Evolutionary conservation across 64 coral and sea anemone species (phyloP).

Genomic region (Porites lutea): DNA sequence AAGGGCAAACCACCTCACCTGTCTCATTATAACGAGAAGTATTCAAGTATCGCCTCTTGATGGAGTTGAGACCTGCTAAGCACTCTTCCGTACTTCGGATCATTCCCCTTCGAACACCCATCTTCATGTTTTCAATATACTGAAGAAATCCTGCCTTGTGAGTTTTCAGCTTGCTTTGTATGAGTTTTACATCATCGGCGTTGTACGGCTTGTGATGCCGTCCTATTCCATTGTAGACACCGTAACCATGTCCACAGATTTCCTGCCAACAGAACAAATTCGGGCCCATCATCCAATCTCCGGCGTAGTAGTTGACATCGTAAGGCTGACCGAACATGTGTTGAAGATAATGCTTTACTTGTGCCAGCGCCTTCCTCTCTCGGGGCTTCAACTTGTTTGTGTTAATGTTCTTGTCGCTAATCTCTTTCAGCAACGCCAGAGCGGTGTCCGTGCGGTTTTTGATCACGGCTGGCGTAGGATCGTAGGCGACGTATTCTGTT

Average conservation of each 20-base stretch:
- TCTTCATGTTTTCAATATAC: constrained; percentile 79
- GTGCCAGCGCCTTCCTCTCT: constrained; percentile 66
- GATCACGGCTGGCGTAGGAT: constrained; percentile 57
- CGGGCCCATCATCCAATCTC: constrained; percentile 85
- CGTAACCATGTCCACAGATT: constrained; percentile 40
- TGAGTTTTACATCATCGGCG: constrained; percentile 34
- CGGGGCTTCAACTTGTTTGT: constrained; percentile 49
- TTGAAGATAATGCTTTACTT: constrained; percentile 70
- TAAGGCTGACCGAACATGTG: constrained; percentile 76
- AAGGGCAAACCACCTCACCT: constrained; percentile 61
- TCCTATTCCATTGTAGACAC: not conserved
- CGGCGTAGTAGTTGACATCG: constrained; percentile 80
- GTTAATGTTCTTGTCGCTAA: constrained; percentile 23
- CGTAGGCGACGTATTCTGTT: constrained; percentile 41
- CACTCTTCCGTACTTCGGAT: constrained; percentile 68
- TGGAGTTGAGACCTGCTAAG: constrained; percentile 65
- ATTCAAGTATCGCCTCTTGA: constrained; percentile 77
- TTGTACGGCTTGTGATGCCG: constrained; percentile 43
- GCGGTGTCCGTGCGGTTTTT: constrained; percentile 73
- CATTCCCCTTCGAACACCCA: constrained; percentile 78
- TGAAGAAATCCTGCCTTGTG: constrained; percentile 55
- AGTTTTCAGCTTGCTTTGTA: constrained; percentile 21
- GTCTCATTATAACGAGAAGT: constrained; percentile 70
- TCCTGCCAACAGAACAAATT: constrained; percentile 80
- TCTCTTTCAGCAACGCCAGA: constrained; percentile 49